Percentiles rank a stretch among this genome's conserved stretches.
These are phyloP conservation scores for Steinernema hermaphroditum DNA, from an alignment of 2,888 invertebrate species.

Conservation along the genomic window DNA sequence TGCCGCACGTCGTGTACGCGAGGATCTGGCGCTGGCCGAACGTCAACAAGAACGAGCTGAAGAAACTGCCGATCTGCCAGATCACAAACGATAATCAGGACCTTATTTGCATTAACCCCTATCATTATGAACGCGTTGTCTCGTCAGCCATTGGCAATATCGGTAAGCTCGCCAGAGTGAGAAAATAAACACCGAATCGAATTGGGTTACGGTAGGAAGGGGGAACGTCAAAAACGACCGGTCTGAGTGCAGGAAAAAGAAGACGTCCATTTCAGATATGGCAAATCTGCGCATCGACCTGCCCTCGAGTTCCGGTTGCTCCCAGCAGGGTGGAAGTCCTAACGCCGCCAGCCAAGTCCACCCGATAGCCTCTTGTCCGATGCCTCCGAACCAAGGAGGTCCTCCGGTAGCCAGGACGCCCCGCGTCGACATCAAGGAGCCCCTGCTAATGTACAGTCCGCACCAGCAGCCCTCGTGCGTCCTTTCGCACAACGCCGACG, in stretches of 20 bases:
- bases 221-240: too few relatives aligned
- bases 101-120: constrained; percentile 98
- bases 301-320: constrained; percentile 23
- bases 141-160: constrained; percentile 92
- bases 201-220: not conserved
- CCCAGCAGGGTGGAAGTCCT: not conserved
- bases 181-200: not conserved
- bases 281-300: constrained; percentile 41
- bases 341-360: too few relatives aligned
- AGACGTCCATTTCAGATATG: constrained; percentile 35
- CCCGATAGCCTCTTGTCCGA: too few relatives aligned
- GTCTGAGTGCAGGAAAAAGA: too few relatives aligned
- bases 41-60: constrained; percentile 93
- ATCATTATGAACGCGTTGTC: constrained; percentile 97
- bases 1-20: constrained; percentile 98
- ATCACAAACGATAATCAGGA: constrained; percentile 80
- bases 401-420: too few relatives aligned
- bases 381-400: too few relatives aligned
- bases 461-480: constrained; percentile 45
- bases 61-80: constrained; percentile 48
- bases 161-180: constrained; percentile 71
- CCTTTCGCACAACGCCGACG: constrained; percentile 34
- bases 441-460: constrained; percentile 44
- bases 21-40: constrained; percentile 99
- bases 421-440: constrained; percentile 28